Percentiles rank a stretch among this genome's conserved stretches.
phyloP scores from a whole-genome alignment of 2,888 invertebrate genomes.

The Eupithecia pulchellata region DNA sequence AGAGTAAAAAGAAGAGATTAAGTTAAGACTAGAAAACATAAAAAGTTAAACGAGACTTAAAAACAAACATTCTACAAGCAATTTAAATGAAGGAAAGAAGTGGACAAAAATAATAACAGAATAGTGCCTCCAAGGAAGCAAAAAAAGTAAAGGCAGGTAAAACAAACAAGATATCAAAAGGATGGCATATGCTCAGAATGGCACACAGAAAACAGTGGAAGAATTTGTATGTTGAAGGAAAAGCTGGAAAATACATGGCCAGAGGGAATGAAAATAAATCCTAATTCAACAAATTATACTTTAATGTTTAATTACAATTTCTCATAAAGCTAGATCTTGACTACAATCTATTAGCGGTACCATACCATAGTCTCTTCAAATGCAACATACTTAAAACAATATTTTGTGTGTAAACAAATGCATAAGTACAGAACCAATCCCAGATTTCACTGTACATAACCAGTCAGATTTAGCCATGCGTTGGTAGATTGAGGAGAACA shows the following conservation, averaged over 20 bases:
- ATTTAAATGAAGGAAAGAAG: too few species aligned
- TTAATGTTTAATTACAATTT: conserved; percentile 81
- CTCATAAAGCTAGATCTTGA: conserved; percentile 76
- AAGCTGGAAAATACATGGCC: too few species aligned
- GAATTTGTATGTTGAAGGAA: neutral
- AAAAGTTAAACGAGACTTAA: too few species aligned
- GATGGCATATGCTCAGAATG: too few species aligned
- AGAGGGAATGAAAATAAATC: conserved; percentile 47
- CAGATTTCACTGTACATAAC: conserved; percentile 54
- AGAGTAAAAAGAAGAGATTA: too few species aligned
- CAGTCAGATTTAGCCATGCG: conserved; percentile 69
- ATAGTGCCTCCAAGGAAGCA: too few species aligned
- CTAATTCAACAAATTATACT: conserved; percentile 76
- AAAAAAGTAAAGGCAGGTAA: too few species aligned
- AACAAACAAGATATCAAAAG: too few species aligned
- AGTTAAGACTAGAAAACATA: too few species aligned
- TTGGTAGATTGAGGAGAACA: conserved; percentile 91
- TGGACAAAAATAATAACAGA: too few species aligned
- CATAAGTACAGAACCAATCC: conserved; percentile 64
- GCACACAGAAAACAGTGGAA: too few species aligned
- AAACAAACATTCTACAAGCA: too few species aligned
- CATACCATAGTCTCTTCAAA: conserved; percentile 71
- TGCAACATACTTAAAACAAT: conserved; percentile 71
- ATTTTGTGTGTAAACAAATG: conserved; percentile 72
- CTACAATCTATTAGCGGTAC: conserved; percentile 77